phyloP scores from a whole-genome alignment of 2,113 vertebrate genomes.

The Pholis gunnellus region DNA sequence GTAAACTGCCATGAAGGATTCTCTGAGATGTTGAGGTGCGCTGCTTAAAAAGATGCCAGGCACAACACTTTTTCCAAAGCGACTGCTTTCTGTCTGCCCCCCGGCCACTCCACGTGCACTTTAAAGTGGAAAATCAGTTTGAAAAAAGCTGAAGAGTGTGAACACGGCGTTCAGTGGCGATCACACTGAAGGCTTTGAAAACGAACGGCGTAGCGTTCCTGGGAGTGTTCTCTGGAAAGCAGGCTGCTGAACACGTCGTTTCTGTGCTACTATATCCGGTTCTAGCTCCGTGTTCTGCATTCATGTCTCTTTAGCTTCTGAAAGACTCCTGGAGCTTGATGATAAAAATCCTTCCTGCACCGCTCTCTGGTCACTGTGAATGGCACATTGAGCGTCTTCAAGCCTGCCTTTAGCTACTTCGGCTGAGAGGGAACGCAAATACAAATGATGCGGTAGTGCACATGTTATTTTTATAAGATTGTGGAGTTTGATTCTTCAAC shows the following conservation, averaged over 20 bases:
- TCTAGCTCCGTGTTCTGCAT: constrained; percentile 19
- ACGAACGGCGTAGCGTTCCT: background rate
- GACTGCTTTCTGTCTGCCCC: constrained; percentile 48
- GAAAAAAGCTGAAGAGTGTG: constrained; percentile 35
- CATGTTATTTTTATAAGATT: background rate
- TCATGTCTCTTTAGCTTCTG: constrained; percentile 29
- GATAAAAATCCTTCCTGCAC: constrained; percentile 10
- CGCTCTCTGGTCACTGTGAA: constrained; percentile 27
- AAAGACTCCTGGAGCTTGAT: constrained; percentile 12
- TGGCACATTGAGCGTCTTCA: background rate
- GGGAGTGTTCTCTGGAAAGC: constrained; percentile 37
- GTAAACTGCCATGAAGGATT: constrained; percentile 51
- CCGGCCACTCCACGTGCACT: constrained; percentile 11
- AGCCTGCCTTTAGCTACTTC: background rate
- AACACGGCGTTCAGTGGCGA: constrained; percentile 48
- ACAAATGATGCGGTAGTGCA: background rate
- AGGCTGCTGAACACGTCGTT: constrained; percentile 36
- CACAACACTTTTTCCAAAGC: constrained; percentile 48
- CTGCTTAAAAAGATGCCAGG: constrained; percentile 55
- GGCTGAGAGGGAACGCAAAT: background rate
- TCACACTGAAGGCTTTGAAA: constrained; percentile 51
- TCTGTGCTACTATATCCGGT: constrained; percentile 30
- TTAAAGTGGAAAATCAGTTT: constrained; percentile 42
- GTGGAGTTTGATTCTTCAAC: background rate
- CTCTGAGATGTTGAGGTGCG: constrained; percentile 32